Evolutionary conservation across 2,888 invertebrate species (phyloP), one percentile per base, ranked within the genome.

Genomic region (Ommatoiulus sabulosus): DNA sequence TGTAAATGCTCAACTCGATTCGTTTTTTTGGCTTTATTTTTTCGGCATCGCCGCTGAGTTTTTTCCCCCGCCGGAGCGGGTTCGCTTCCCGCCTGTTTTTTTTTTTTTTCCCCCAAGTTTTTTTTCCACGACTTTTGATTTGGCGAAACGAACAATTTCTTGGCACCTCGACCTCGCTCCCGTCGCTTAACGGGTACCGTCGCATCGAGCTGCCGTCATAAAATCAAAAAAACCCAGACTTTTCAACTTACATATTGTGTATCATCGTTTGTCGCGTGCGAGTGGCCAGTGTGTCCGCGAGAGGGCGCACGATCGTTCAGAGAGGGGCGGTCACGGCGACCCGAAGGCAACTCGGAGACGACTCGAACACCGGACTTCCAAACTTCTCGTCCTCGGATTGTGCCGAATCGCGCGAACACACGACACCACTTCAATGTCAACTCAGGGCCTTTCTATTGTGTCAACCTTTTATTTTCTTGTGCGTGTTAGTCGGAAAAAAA

Each of bases 371-470:
- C 8, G 35, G 35, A 80, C 80, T 80, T 63, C 24, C 80, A 24
- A 80, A 80, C 80, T 80, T 80, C 24, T 12, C 24, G 80, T 80
- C 80, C 80, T 24, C 24, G 24, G 80, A 80, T 80, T 80, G 80
- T 35, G 80, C 80, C 80, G 80, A 80, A 80, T 44, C 86, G 24
- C 17, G 48, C 86, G 86, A 86, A 86, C 86, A 86, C 86, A 86
- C 86, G 48, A 44, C n/a, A 12, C 86, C 87, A 87, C 63, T 87
- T 87, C 87, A 57, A 57, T 89, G 84, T 89, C 88, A 89, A 89
- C 89, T 89, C 89, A 89, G 89, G 89, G 89, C 87, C 89, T 89
- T 89, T 89, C 43, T 89, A 89, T 85, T 84, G 88, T 88, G 89
- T 88, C 88, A 52, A 63, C 88, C 63, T 43, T 89, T 88, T 88